Evolutionary conservation across 1,140 invertebrate genomes (phyloP), one percentile per base, ranked within the genome.

Genomic region (Aplysia californica): DNA sequence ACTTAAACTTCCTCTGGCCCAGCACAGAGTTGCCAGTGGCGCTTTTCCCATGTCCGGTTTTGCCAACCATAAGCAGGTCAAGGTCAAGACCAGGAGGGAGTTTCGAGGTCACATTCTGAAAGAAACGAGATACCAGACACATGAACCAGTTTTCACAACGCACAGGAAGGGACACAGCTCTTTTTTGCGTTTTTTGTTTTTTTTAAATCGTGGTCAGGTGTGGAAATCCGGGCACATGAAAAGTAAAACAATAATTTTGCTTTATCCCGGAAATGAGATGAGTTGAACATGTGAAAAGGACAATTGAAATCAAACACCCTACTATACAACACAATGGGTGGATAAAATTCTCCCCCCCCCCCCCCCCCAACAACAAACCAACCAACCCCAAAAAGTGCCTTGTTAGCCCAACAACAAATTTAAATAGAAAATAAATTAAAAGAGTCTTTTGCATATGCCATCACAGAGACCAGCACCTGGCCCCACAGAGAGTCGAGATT

Each of bases 31-130:
- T 80, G 1, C 78, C 83, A 21, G 79, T 69, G 26, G 76, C 67
- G 67, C 81, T 81, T 77, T 82, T 83, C 5, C 82, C 82, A 68
- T 72, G 56, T 38, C 82, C 80, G 21, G 80, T 80, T 68, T 78
- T 78, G 0, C 80, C 80, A 21, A 82, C 44, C 21, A 82, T 26
- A 10, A 82, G 75, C 29, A 83, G 41, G 44, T 72, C 70, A 38
- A 72, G 33, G 35, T 61, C 56, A 61, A n/a, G 29, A n/a, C 70
- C 70, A n/a, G 55, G 70, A 10, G 70, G 70, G 5, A 72, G 56
- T 10, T 61, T 72, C 10, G 56, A 61, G 26, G 58, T 72, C 23
- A 72, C 36, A 33, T 59, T 61, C 70, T 72, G 29, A 38, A 58
- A 33, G 2, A 35, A 58, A 29, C 39, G n/a, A 50, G 10, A 50